Base-by-base conservation (phyloP, 2,113 vertebrate genomes). In the Anguilla japonica region DNA sequence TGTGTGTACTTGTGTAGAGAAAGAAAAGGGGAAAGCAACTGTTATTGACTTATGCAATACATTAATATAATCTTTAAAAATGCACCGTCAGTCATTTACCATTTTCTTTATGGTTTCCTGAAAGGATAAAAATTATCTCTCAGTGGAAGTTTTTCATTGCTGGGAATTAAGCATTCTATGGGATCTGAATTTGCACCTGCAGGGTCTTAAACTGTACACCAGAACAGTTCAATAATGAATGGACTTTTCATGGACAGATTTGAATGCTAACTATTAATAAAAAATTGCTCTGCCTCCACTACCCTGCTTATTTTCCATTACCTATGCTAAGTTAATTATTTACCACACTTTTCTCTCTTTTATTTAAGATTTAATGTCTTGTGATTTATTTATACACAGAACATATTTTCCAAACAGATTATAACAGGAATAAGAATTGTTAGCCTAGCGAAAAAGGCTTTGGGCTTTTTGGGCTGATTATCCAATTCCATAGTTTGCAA, bases 301-400 rank as follows among this genome's bases (percentile, higher is more conserved):
- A 88, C 85, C 87, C 89, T 94, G 92, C 93, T 94, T 95, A 93
- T 91, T 92, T 93, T 90, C 91, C 87, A 90, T 88, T 91, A 93
- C 92, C 92, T 93, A 91, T 93, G 90, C 80, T 0, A 83, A 87
- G 93, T 94, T 22, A 92, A 94, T 93, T 90, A 94, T 95, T 95
- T 89, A 94, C 88, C 41, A 29, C 71, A 63, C 81, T 83, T 87
- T 91, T 93, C 90, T 92, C 90, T 88, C 89, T 92, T 92, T 92
- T 91, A 92, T 92, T 95, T 92, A 95, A 94, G 90, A 93, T 93
- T 94, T 93, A 94, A 95, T 93, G 90, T 85, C 88, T 46, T 82
- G 91, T 94, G 86, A 93, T 93, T 94, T 92, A 95, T 95, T 94
- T 89, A 95, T 87, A 89, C 81, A 26, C 84, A 83, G 89, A 91